Percentiles rank a stretch among this genome's conserved stretches.
Evolutionary conservation across 2,113 vertebrate genomes (phyloP).

Genomic region (Anseranas semipalmata): DNA sequence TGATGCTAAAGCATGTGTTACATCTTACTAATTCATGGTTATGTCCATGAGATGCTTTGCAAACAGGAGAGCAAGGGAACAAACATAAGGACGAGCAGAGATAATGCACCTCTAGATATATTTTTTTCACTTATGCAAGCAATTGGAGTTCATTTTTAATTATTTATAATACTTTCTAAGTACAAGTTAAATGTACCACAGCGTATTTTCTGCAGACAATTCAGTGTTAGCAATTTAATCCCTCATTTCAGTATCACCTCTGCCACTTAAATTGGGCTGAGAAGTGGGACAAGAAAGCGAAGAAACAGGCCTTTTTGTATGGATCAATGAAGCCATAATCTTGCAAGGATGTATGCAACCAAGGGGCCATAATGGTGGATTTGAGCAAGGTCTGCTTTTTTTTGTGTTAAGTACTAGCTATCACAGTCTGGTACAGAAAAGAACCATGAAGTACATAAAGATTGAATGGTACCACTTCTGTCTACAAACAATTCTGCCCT

Average conservation of each 20-base stretch:
- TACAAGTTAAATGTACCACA: neutral
- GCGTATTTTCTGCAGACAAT: neutral
- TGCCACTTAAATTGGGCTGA: neutral
- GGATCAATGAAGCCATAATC: neutral
- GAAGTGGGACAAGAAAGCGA: neutral
- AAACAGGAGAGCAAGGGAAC: conserved; percentile 1
- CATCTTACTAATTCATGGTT: neutral
- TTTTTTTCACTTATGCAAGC: neutral
- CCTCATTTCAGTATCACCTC: neutral
- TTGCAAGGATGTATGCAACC: neutral
- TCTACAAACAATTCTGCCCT: neutral
- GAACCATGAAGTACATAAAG: neutral
- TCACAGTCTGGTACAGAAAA: neutral
- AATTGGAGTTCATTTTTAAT: conserved; percentile 9
- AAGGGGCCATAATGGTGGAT: neutral
- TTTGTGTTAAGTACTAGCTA: neutral
- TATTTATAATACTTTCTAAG: neutral
- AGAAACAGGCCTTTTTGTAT: neutral
- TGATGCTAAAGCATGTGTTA: neutral
- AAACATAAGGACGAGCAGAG: neutral
- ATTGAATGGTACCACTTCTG: neutral
- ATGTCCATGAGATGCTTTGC: neutral
- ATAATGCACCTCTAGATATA: neutral
- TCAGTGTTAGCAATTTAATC: conserved; percentile 13
- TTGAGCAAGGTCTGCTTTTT: neutral